Conservation (phyloP, 2,113 vertebrate genomes). For the Nansenia antarctica region DNA sequence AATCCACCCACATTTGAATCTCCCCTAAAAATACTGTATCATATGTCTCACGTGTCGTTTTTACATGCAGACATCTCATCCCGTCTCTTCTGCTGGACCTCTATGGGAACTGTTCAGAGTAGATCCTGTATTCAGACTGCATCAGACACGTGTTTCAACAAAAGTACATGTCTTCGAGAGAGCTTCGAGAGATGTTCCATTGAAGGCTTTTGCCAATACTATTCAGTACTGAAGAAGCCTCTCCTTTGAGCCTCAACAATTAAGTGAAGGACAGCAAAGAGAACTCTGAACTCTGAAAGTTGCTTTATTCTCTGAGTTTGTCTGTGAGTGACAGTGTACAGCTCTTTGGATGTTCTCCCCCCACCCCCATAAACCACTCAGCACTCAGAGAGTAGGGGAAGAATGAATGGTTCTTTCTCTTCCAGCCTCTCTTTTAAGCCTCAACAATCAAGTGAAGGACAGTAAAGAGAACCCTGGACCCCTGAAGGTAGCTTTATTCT, state of each 20-base stretch:
- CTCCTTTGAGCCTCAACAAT: neutral
- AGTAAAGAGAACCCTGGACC: neutral
- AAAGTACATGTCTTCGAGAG: neutral
- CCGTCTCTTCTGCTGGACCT: no score
- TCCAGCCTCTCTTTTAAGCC: neutral
- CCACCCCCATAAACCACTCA: no score
- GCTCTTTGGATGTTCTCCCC: neutral
- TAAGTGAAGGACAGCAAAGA: constrained; percentile 7
- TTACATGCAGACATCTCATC: neutral
- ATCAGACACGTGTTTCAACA: neutral
- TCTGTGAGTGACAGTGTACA: neutral
- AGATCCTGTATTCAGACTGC: no score
- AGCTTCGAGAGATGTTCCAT: no score
- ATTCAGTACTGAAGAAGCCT: neutral
- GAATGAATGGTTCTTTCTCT: neutral
- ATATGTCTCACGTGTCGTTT: no score
- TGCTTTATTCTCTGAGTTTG: constrained; percentile 16
- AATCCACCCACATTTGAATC: constrained; percentile 39
- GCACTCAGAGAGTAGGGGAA: neutral
- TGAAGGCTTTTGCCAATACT: neutral
- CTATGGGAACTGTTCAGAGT: no score
- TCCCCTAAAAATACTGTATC: constrained; percentile 10
- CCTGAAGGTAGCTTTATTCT: constrained; percentile 24
- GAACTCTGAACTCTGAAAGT: constrained; percentile 2
- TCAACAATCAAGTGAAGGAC: neutral